phyloP scores from a whole-genome alignment of 2,113 vertebrate species.

The Malurus cyaneus region DNA sequence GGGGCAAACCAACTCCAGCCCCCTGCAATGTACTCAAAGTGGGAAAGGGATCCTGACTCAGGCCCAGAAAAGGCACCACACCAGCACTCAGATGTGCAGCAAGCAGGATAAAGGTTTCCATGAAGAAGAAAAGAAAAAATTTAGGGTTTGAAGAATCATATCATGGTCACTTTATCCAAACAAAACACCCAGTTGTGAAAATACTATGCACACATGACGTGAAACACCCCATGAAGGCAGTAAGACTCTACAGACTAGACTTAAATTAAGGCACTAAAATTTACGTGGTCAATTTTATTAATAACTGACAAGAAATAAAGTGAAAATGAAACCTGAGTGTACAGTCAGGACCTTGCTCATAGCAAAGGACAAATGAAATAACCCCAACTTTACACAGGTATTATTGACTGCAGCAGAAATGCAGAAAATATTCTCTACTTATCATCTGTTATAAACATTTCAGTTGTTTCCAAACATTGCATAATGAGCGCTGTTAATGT shows the following conservation, averaged over 20 bases:
- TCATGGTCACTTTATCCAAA: not conserved
- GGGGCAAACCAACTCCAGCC: not conserved
- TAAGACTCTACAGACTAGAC: not conserved
- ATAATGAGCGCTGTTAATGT: not conserved
- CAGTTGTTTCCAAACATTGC: conserved; percentile 23
- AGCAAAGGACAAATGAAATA: not conserved
- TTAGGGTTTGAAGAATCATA: not conserved
- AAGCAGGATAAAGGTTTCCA: not conserved
- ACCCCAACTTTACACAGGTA: not conserved
- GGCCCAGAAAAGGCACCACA: not conserved
- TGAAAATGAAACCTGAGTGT: not conserved
- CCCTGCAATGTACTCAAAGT: fast-evolving
- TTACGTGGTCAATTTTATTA: not conserved
- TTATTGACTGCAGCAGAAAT: not conserved
- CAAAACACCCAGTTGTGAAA: not conserved
- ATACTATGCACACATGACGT: not conserved
- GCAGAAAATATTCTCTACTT: not conserved
- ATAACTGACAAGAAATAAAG: not conserved
- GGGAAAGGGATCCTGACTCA: not conserved
- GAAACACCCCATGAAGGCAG: not conserved
- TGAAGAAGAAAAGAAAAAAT: not conserved
- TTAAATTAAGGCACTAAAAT: not conserved
- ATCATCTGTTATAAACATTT: conserved; percentile 22
- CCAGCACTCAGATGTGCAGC: fast-evolving
- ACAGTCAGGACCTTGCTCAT: not conserved